Conservation (phyloP, 1,140 invertebrate species). For the Lordiphosa mommai region DNA sequence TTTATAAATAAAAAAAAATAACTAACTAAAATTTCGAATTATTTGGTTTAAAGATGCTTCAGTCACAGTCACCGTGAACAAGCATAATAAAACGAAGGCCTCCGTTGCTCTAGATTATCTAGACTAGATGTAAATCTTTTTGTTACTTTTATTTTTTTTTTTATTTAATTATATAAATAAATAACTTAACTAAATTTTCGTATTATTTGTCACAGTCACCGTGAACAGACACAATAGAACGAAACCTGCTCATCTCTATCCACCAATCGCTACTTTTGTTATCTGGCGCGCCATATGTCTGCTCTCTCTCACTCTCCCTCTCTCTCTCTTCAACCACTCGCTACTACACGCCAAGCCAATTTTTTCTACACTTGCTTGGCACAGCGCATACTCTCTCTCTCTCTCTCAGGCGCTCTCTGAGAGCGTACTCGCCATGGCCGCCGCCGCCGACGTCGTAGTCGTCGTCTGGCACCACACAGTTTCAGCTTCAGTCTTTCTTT, state of each 20-base stretch:
- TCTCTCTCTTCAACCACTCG: conserved; percentile 16
- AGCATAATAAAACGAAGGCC: too few species aligned
- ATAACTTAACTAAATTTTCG: too few species aligned
- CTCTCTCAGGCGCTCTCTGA: conserved; percentile 16
- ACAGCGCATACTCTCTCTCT: background rate
- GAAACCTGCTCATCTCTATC: conserved; percentile 23
- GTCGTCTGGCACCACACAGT: conserved; percentile 34
- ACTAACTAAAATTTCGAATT: too few species aligned
- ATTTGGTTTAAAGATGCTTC: too few species aligned
- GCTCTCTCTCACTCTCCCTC: conserved; percentile 19
- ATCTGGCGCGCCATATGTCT: conserved; percentile 38
- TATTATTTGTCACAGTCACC: too few species aligned
- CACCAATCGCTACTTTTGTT: conserved; percentile 17
- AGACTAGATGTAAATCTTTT: too few species aligned
- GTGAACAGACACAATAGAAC: background rate
- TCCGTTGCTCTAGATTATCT: too few species aligned
- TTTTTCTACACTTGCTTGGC: conserved; percentile 12
- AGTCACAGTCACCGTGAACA: too few species aligned
- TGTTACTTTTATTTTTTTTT: too few species aligned
- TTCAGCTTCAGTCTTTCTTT: conserved; percentile 61
- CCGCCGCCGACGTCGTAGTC: conserved; percentile 21
- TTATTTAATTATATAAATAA: background rate
- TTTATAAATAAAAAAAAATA: too few species aligned
- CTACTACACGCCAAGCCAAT: background rate
- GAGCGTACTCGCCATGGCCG: conserved; percentile 34